Evolutionary conservation across 2,888 invertebrate genomes (phyloP).

Genomic region (Sussaba pulchella): DNA sequence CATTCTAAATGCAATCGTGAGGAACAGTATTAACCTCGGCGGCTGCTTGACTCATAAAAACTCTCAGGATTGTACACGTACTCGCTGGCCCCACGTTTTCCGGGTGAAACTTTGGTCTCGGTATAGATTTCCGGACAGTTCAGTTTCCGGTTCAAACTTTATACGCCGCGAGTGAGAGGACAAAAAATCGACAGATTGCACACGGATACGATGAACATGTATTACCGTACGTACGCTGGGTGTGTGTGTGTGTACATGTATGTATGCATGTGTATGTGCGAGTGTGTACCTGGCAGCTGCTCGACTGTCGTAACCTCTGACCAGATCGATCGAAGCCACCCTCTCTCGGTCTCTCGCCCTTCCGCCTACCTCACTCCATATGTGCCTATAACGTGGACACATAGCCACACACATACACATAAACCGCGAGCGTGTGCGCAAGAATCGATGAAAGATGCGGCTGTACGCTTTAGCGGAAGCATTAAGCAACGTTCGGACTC

Average conservation of each 20-base stretch:
- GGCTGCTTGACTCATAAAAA: neutral
- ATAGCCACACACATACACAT: conserved; percentile 5
- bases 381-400: conserved; percentile 50
- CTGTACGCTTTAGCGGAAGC: conserved; percentile 46
- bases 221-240: neutral
- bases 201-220: conserved; percentile 5
- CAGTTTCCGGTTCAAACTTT: conserved; percentile 48
- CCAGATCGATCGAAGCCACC: conserved; percentile 64
- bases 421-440: conserved; percentile 15
- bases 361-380: conserved; percentile 26
- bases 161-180: conserved; percentile 3
- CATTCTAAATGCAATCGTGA: neutral
- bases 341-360: conserved; percentile 55
- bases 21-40: neutral
- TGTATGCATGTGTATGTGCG: conserved; percentile 60
- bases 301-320: conserved; percentile 63
- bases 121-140: conserved; percentile 23
- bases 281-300: conserved; percentile 61
- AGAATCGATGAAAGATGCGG: conserved; percentile 57
- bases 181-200: conserved; percentile 49
- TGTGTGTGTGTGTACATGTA: conserved; percentile 38
- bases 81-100: neutral
- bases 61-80: neutral
- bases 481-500: conserved; percentile 46
- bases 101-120: neutral